A percentile compares a stretch with the other conserved stretches of the same genome.
Conservation (phyloP, 2,113 vertebrate genomes). For the Channa maculata region DNA sequence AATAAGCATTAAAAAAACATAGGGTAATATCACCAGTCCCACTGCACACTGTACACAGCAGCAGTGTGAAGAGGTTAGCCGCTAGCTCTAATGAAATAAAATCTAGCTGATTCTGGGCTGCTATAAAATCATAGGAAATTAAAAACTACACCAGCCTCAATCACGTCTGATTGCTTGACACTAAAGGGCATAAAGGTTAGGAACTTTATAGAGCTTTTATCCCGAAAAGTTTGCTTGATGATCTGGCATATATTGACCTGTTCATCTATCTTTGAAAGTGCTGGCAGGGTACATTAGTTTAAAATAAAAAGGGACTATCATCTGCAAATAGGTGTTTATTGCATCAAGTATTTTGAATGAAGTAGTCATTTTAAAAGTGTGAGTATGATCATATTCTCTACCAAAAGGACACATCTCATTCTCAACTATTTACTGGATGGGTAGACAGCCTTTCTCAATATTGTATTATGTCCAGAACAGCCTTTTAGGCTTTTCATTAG, state of each 20-base stretch:
- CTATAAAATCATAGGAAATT: constrained; percentile 55
- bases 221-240: neutral
- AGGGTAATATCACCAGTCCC: constrained; percentile 46
- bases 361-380: neutral
- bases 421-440: constrained; percentile 18
- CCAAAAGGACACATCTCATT: constrained; percentile 1
- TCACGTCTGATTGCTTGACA: constrained; percentile 44
- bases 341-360: neutral
- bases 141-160: constrained; percentile 54
- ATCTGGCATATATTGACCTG: constrained; percentile 5
- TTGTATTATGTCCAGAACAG: constrained; percentile 22
- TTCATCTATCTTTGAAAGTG: neutral
- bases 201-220: constrained; percentile 7
- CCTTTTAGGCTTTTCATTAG: constrained; percentile 63
- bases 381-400: constrained; percentile 2
- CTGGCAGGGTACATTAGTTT: neutral
- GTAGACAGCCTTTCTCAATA: constrained; percentile 41
- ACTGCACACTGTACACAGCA: constrained; percentile 49
- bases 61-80: constrained; percentile 63
- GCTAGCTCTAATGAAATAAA: constrained; percentile 73
- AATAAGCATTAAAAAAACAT: constrained; percentile 62
- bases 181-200: constrained; percentile 24
- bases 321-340: constrained; percentile 8
- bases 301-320: constrained; percentile 11
- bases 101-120: constrained; percentile 50